These are phyloP conservation scores for Macrostomum lignano DNA, from an alignment of 1,140 invertebrate genomes.

Conservation along the genomic window DNA sequence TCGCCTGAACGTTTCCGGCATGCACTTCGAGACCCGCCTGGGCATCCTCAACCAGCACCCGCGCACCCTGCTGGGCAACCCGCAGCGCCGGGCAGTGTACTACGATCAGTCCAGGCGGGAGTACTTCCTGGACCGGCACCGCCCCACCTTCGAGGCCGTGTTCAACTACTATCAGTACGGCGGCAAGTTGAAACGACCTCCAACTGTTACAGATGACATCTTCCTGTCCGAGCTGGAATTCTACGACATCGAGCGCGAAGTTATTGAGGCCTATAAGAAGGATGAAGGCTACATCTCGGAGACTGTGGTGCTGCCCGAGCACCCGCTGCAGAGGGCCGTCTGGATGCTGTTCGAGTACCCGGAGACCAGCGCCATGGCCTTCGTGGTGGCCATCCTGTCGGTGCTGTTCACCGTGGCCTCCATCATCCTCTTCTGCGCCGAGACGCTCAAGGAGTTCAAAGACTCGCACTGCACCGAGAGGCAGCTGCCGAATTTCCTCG, in stretches of 20 bases:
- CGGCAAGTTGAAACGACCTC: slow-evolving; percentile 16
- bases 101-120: slow-evolving; percentile 72
- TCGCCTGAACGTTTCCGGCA: slow-evolving; percentile 85
- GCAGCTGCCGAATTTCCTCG: slow-evolving; percentile 13
- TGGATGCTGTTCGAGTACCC: slow-evolving; percentile 28
- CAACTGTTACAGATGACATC: slow-evolving; percentile 21
- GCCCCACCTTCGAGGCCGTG: slow-evolving; percentile 27
- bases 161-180: slow-evolving; percentile 26
- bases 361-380: slow-evolving; percentile 18
- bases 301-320: slow-evolving; percentile 15
- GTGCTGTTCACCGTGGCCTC: slow-evolving; percentile 60
- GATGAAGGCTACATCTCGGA: slow-evolving; percentile 21
- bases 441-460: slow-evolving; percentile 83
- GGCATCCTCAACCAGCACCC: slow-evolving; percentile 88
- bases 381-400: slow-evolving; percentile 19
- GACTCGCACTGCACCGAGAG: slow-evolving; percentile 43
- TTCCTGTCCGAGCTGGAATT: slow-evolving; percentile 23
- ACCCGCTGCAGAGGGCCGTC: slow-evolving; percentile 13
- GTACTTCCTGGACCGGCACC: slow-evolving; percentile 26
- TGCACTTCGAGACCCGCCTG: slow-evolving; percentile 87
- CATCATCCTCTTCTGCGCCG: slow-evolving; percentile 88
- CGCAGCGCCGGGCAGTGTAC: slow-evolving; percentile 59
- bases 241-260: slow-evolving; percentile 21
- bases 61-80: slow-evolving; percentile 81
- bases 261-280: slow-evolving; percentile 18